Evolutionary conservation across 1,140 invertebrate genomes (phyloP).

Genomic region (Procambarus virginalis): DNA sequence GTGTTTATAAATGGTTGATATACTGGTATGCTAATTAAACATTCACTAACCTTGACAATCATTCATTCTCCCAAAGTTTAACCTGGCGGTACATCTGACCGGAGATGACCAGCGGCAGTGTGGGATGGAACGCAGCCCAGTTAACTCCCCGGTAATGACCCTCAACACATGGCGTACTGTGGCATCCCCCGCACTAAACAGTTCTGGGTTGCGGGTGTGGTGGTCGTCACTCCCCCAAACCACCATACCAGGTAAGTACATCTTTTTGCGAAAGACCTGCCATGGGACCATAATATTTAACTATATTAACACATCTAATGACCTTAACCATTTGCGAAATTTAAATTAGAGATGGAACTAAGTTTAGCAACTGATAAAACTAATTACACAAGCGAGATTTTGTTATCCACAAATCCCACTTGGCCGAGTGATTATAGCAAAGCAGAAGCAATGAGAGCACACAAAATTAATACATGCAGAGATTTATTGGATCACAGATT

Average conservation of each 20-base stretch:
- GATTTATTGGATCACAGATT: too few species aligned
- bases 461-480: too few species aligned
- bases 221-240: constrained; percentile 60
- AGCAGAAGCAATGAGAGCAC: too few species aligned
- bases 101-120: constrained; percentile 95
- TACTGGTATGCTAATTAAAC: too few species aligned
- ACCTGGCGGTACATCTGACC: constrained; percentile 99
- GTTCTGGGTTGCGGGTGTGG: constrained; percentile 83
- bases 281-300: neutral
- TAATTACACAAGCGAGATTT: too few species aligned
- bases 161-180: constrained; percentile 97
- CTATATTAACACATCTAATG: neutral
- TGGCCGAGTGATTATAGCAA: too few species aligned
- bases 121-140: constrained; percentile 98
- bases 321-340: neutral
- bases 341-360: too few species aligned
- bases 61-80: constrained; percentile 99
- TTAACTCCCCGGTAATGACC: constrained; percentile 98
- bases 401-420: too few species aligned
- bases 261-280: constrained; percentile 94
- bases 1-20: too few species aligned
- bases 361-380: too few species aligned
- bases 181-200: constrained; percentile 98
- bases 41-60: constrained; percentile 84
- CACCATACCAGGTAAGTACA: constrained; percentile 91